Percentiles rank a stretch among this genome's conserved stretches.
phyloP scores from a whole-genome alignment of 2,888 invertebrate genomes.

The Pycnomerus fuliginosus region DNA sequence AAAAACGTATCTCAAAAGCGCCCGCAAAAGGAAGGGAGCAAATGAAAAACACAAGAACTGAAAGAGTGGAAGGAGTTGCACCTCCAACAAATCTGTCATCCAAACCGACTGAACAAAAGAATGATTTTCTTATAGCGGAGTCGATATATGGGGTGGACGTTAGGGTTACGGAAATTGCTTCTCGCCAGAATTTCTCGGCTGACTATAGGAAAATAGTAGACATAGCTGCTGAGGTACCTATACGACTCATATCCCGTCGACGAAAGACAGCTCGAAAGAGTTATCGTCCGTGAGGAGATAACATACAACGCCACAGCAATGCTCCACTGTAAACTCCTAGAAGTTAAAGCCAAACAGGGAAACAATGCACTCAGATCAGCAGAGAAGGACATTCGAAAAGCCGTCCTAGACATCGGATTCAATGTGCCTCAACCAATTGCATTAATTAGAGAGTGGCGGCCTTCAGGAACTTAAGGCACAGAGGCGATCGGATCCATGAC shows the following conservation, averaged over 20 bases:
- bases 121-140: slow-evolving; percentile 12
- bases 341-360: slow-evolving; percentile 34
- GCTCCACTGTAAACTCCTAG: slow-evolving; percentile 27
- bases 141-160: slow-evolving; percentile 22
- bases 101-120: slow-evolving; percentile 12
- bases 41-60: not conserved
- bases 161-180: slow-evolving; percentile 20
- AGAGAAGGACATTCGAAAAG: slow-evolving; percentile 33
- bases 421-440: slow-evolving; percentile 41
- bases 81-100: slow-evolving; percentile 7
- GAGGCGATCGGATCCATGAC: not conserved
- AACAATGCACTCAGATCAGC: slow-evolving; percentile 28
- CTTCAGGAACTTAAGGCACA: not conserved
- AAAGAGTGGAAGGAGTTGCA: slow-evolving; percentile 1
- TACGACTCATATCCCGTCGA: slow-evolving; percentile 22
- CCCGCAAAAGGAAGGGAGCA: slow-evolving; percentile 1
- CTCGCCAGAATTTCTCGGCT: slow-evolving; percentile 14
- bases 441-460: too few relatives aligned
- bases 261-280: slow-evolving; percentile 34
- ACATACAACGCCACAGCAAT: slow-evolving; percentile 34
- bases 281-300: slow-evolving; percentile 30
- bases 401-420: slow-evolving; percentile 29
- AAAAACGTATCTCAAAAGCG: slow-evolving; percentile 3
- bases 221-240: slow-evolving; percentile 6
- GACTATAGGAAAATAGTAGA: slow-evolving; percentile 7